Base-by-base conservation (phyloP, 2,888 invertebrate species). In the Drosophila rellima region DNA sequence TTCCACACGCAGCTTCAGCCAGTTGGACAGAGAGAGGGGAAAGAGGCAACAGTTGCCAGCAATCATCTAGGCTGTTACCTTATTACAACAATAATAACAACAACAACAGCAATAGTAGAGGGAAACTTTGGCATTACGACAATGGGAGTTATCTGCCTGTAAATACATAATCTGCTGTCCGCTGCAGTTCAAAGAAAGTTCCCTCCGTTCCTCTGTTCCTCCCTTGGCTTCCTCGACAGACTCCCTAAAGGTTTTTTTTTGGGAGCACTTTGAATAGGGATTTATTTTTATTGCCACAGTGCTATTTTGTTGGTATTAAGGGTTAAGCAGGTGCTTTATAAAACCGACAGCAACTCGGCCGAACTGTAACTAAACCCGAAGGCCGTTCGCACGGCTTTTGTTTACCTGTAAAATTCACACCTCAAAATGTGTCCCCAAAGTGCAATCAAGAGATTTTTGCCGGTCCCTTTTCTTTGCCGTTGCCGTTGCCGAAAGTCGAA, bases 301-400 rank as follows among this genome's bases (percentile, higher is more conserved):
- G 74, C 71, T 35, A 56, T 52, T 50, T 62, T 44, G 29, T 50
- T 61, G 20, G 71, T 68, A 80, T 82, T 85, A 78, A 82, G 85
- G 85, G 85, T 88, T 88, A 85, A 88, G 73, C 85, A 88, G 88
- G 88, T 85, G 83, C 88, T 85, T 88, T 85, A 82, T 79, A 84
- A 82, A 74, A 82, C 77, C 73, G 51, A 64, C 77, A 80, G 72
- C 78, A 68, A 18, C 66, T 60, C 48, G 51, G 59, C 51, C 51
- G 54, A 70, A 69, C 80, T 83, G 81, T 84, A 84, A 87, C 80
- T 84, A 82, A 70, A 55, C 47, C 60, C 47, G 47, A 63, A 48
- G 62, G 45, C 13, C 20, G n/a, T 26, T 13, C 18, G 15, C 52
- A 10, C 17, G 47, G 3, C 33, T 44, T 33, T 47, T 44, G 23